phyloP scores from a whole-genome alignment of 2,797 vertebrate genomes.

The Anas bahamensis region DNA sequence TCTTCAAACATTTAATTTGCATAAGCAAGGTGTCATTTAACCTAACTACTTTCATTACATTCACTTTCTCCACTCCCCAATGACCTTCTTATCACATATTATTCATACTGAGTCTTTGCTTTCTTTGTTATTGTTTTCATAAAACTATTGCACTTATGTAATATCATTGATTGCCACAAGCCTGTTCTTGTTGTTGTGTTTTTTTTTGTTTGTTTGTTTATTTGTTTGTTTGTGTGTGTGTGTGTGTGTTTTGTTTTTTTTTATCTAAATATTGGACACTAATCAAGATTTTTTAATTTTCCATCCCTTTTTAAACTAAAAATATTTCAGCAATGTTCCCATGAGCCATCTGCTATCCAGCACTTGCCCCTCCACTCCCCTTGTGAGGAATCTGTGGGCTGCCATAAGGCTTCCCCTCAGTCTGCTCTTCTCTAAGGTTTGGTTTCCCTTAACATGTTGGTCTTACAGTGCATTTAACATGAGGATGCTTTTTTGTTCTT shows the following conservation, averaged over 20 bases:
- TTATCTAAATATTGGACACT: background rate
- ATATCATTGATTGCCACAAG: background rate
- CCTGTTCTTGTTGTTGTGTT: too few species aligned
- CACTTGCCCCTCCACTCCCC: background rate
- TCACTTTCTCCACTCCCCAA: background rate
- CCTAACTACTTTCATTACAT: background rate
- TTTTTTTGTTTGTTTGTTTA: too few species aligned
- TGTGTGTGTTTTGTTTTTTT: too few species aligned
- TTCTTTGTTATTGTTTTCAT: background rate
- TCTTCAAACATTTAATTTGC: background rate
- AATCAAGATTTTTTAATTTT: background rate
- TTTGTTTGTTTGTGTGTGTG: too few species aligned
- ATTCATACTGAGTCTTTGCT: background rate
- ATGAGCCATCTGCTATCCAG: rapidly evolving
- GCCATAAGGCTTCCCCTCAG: background rate
- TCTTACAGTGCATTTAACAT: background rate
- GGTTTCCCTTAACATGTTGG: background rate
- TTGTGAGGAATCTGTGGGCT: background rate
- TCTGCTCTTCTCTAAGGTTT: background rate
- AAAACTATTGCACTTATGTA: background rate
- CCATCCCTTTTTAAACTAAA: background rate
- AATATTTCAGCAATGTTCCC: background rate
- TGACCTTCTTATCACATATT: too few species aligned
- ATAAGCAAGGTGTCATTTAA: background rate
- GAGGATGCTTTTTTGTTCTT: background rate